Evolutionary conservation across 2,888 invertebrate species (phyloP).

Genomic region (Limulus polyphemus): DNA sequence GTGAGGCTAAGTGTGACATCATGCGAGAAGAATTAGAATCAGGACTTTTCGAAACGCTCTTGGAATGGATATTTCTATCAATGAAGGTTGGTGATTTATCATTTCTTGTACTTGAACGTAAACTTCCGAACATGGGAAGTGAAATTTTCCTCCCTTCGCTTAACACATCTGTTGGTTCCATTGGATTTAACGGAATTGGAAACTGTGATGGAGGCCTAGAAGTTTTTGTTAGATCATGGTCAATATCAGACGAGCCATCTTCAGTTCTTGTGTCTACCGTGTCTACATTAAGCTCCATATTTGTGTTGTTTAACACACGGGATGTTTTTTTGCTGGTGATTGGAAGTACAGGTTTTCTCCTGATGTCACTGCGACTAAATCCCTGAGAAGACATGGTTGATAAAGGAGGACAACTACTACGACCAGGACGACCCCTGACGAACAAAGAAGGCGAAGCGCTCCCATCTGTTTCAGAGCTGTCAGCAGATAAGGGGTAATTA

Average conservation of each 20-base stretch:
- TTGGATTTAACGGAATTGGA: no score
- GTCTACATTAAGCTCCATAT: slow-evolving; percentile 15
- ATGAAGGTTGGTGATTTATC: no score
- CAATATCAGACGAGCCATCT: not conserved
- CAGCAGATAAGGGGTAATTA: no score
- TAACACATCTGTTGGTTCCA: not conserved
- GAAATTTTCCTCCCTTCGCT: slow-evolving; percentile 10
- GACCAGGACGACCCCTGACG: not conserved
- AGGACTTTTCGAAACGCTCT: slow-evolving; percentile 11
- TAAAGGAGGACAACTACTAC: slow-evolving; percentile 4
- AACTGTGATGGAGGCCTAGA: not conserved
- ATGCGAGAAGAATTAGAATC: slow-evolving; percentile 12
- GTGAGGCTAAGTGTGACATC: slow-evolving; percentile 14
- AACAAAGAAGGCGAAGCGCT: not conserved
- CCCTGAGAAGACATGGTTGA: slow-evolving; percentile 6
- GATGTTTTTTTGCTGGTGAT: slow-evolving; percentile 23
- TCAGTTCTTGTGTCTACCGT: slow-evolving; percentile 8
- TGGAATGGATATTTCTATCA: not conserved
- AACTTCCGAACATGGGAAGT: slow-evolving; percentile 11
- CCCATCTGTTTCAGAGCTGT: not conserved
- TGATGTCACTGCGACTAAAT: slow-evolving; percentile 13
- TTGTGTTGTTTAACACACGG: slow-evolving; percentile 19
- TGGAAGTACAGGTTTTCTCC: slow-evolving; percentile 17
- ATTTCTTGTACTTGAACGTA: not conserved
- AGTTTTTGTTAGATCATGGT: no score